A percentile compares a stretch with the other conserved stretches of the same genome.
Evolutionary conservation across 2,113 vertebrate genomes (phyloP).

Genomic region (Tetrax tetrax): DNA sequence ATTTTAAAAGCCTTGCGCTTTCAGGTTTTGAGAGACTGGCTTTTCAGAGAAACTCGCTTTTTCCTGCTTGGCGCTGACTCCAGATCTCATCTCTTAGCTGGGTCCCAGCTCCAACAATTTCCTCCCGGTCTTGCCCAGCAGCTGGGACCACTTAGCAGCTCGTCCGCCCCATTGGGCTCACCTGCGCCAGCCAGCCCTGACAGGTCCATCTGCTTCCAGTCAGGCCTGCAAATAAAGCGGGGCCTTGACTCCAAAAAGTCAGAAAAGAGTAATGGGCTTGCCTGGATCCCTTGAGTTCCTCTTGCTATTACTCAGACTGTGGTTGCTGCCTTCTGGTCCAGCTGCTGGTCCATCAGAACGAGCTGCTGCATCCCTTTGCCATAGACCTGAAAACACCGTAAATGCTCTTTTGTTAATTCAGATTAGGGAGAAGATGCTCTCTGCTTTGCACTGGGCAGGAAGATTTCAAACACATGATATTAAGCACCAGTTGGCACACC

Average conservation of each 20-base stretch:
- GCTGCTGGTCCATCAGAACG: fast-evolving
- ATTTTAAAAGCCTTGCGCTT: not conserved
- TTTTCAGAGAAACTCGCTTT: slow-evolving; percentile 30
- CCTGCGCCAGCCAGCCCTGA: slow-evolving; percentile 68
- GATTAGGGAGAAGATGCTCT: fast-evolving
- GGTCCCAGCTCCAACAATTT: slow-evolving; percentile 62
- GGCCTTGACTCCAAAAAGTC: not conserved
- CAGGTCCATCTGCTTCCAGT: slow-evolving; percentile 76
- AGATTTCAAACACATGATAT: fast-evolving
- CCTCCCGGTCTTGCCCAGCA: slow-evolving; percentile 63
- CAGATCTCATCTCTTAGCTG: slow-evolving; percentile 31
- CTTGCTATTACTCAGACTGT: not conserved
- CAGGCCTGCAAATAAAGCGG: not conserved
- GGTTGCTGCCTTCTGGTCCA: not conserved
- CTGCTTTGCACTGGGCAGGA: fast-evolving
- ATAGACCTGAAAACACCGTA: not conserved
- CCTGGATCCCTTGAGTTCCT: not conserved
- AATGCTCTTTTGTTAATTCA: not conserved
- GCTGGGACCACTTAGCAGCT: slow-evolving; percentile 79
- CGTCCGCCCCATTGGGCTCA: slow-evolving; percentile 64
- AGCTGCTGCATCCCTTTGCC: not conserved
- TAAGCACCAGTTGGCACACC: fast-evolving
- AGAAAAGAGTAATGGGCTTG: not conserved
- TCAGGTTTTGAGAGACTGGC: not conserved
- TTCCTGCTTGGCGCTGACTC: not conserved